Conservation (phyloP, 1,140 invertebrate species). For the Brachionus rubens region DNA sequence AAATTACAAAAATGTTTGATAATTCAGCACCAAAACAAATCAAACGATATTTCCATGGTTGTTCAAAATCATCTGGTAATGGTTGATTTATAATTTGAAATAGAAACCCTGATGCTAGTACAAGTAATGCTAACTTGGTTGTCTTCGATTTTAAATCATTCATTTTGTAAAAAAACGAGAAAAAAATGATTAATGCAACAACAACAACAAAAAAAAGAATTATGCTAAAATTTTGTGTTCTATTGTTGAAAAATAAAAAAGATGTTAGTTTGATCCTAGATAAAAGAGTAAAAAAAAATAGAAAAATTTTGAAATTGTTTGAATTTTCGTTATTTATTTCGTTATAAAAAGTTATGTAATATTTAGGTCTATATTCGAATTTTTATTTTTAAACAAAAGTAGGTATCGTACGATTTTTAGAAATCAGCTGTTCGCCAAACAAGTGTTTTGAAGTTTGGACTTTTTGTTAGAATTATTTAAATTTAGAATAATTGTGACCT, state of each 20-base stretch:
- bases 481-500: no score
- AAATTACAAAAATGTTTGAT: background rate
- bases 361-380: background rate
- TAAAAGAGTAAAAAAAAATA: background rate
- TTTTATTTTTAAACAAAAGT: background rate
- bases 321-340: background rate
- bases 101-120: background rate
- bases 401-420: conserved; percentile 29
- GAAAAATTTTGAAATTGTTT: background rate
- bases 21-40: conserved; percentile 34
- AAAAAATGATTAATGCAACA: no score
- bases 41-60: conserved; percentile 46
- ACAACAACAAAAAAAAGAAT: no score
- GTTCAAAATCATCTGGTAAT: conserved; percentile 37
- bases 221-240: no score
- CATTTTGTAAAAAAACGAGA: background rate
- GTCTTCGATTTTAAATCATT: conserved; percentile 23
- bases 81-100: conserved; percentile 31
- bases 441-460: background rate
- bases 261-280: conserved; percentile 8
- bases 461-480: no score
- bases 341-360: conserved; percentile 17
- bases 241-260: background rate
- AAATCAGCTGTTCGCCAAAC: background rate
- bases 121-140: background rate